A percentile compares a stretch with the other conserved stretches of the same genome.
Conservation (phyloP, 2,113 vertebrate genomes). For the Sus scrofa region DNA sequence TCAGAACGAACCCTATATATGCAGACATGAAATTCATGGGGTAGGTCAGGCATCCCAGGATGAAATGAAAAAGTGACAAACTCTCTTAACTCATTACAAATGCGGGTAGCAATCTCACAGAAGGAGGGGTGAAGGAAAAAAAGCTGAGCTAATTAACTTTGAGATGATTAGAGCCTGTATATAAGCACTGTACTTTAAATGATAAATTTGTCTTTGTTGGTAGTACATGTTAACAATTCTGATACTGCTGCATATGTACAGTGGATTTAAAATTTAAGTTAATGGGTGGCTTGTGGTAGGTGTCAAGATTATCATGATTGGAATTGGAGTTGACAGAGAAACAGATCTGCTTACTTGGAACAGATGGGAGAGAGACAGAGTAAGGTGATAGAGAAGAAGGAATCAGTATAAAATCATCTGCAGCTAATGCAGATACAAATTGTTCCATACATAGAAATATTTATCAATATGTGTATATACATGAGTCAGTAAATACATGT, state of each 20-base stretch:
- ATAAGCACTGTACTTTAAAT: neutral
- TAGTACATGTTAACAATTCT: neutral
- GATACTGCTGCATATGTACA: neutral
- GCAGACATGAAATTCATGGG: neutral
- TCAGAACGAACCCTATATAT: neutral
- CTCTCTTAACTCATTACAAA: neutral
- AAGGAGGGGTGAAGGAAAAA: neutral
- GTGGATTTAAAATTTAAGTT: neutral
- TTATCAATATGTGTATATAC: neutral
- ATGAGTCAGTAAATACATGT: neutral
- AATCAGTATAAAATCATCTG: neutral
- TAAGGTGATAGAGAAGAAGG: neutral
- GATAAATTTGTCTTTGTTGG: neutral
- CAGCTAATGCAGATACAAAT: neutral
- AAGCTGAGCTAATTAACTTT: neutral
- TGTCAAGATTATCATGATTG: neutral
- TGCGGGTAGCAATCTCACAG: neutral
- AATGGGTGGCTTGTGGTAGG: neutral
- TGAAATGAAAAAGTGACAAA: neutral
- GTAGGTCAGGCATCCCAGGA: neutral
- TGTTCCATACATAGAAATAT: neutral
- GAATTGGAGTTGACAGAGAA: neutral
- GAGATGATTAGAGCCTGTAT: neutral
- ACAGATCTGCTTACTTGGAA: neutral
- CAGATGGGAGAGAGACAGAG: neutral